A percentile compares a stretch with the other conserved stretches of the same genome.
phyloP scores from a whole-genome alignment of 1,140 invertebrate species.

The Eueides isabella region DNA sequence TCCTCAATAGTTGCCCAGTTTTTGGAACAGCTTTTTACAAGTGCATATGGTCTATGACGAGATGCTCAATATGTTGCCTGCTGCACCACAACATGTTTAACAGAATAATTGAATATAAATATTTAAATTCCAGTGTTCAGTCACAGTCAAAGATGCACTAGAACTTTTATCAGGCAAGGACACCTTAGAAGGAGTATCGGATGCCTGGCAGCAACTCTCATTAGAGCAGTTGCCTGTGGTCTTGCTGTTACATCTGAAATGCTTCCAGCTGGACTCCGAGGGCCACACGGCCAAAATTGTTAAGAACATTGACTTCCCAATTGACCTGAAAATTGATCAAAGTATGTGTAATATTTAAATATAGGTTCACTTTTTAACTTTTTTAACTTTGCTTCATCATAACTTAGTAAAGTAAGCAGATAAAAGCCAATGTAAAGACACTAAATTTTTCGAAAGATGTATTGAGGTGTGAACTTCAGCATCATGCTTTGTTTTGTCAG shows the following conservation, averaged over 20 bases:
- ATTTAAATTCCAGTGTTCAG: slow-evolving; percentile 86
- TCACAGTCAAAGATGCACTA: slow-evolving; percentile 92
- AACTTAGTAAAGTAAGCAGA: no score
- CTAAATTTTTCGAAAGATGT: no score
- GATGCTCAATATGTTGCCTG: no score
- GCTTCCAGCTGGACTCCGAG: slow-evolving; percentile 93
- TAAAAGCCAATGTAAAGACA: no score
- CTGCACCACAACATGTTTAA: no score
- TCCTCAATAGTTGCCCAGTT: no score
- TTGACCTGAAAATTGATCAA: slow-evolving; percentile 94
- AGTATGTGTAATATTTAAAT: slow-evolving; percentile 87
- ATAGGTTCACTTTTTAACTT: no score
- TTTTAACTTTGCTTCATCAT: no score
- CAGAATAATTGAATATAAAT: not conserved
- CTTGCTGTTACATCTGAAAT: slow-evolving; percentile 92
- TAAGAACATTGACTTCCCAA: slow-evolving; percentile 93
- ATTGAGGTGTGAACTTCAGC: no score
- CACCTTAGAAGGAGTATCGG: slow-evolving; percentile 90
- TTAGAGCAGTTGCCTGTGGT: slow-evolving; percentile 94
- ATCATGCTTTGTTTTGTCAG: no score
- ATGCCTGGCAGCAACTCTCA: slow-evolving; percentile 93
- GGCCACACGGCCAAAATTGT: slow-evolving; percentile 94
- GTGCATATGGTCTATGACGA: no score
- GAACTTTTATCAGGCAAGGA: slow-evolving; percentile 92
- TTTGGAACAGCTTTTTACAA: no score